Conservation (phyloP, 1,140 invertebrate species). For the Homarus americanus region DNA sequence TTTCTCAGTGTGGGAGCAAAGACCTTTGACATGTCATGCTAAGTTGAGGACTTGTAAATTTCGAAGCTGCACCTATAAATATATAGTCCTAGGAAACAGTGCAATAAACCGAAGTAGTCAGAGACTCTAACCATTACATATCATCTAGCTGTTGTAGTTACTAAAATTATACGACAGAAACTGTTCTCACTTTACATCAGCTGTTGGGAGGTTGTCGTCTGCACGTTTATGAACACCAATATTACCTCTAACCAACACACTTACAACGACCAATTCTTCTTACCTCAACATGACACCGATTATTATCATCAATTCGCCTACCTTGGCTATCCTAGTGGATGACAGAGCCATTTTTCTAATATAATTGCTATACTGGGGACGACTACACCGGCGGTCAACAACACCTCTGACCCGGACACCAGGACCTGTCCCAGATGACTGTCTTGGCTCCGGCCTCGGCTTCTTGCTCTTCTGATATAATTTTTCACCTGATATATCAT, state of each 20-base stretch:
- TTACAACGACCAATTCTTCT: too few relatives aligned
- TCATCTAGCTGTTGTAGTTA: background rate
- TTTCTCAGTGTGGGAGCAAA: too few relatives aligned
- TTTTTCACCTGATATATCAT: background rate
- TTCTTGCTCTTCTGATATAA: background rate
- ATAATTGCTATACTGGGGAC: background rate
- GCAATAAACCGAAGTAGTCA: background rate
- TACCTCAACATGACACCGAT: background rate
- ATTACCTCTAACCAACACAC: background rate
- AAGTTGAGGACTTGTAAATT: too few relatives aligned
- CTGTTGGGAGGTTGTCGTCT: constrained; percentile 24
- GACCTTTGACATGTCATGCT: too few relatives aligned
- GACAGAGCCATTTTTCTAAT: constrained; percentile 25
- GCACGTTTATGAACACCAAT: background rate
- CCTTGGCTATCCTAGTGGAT: constrained; percentile 38
- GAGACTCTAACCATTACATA: too few relatives aligned
- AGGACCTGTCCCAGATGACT: too few relatives aligned
- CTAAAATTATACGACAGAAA: too few relatives aligned
- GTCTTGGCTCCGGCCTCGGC: background rate
- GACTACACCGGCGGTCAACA: constrained; percentile 12
- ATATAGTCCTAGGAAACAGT: too few relatives aligned
- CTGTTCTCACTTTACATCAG: background rate
- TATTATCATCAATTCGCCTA: background rate
- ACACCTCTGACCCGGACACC: background rate
- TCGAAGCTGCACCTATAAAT: too few relatives aligned